Base-by-base conservation (phyloP, 2,113 vertebrate species). In the Grammomys dolichurus region DNA sequence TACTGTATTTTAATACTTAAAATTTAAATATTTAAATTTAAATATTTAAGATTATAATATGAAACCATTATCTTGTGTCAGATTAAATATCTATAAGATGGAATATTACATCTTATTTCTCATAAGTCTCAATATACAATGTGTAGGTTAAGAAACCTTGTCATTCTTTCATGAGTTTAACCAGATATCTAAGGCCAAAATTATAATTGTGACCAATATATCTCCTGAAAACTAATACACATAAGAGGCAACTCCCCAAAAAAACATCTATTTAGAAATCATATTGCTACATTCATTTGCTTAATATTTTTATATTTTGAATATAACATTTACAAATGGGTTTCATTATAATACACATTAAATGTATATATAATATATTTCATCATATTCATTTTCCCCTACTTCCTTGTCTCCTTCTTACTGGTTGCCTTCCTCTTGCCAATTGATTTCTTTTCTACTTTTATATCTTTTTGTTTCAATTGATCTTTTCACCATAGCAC, bases 171-270 rank as follows among this genome's bases (percentile, higher is more conserved):
- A 2, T 63, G 9, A 51, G 11, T 43, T 67, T 22, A 73, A 73
- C 72, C 26, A 58, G 26, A 6, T 31, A 69, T 9, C 77, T 91
- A 40, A 24, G 36, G 73, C 24, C 11, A 51, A 16, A 81, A 95
- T 43, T 56, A 11, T 48, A 81, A 51, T 88, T 7, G 70, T 90
- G 17, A 24, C 24, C 58, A 67, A 85, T 24, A 19, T 8, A 75
- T n/a, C n/a, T 81, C 65, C 43, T 92, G 65, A 93, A 92, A 96
- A 90, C 7, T 72, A 90, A 22, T 28, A 91, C 33, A 86, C 33
- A 58, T 58, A 72, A 94, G 86, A 87, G 54, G 24, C 16, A 90
- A 85, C 46, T 22, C 26, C 1, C 16, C 1, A 3, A 31, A 80
- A 58, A 82, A 81, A 4, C 5, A 16, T 56, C 40, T 60, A 82